Evolutionary conservation across 1,140 invertebrate genomes (phyloP).

Genomic region (Meloidogyne floridensis): DNA sequence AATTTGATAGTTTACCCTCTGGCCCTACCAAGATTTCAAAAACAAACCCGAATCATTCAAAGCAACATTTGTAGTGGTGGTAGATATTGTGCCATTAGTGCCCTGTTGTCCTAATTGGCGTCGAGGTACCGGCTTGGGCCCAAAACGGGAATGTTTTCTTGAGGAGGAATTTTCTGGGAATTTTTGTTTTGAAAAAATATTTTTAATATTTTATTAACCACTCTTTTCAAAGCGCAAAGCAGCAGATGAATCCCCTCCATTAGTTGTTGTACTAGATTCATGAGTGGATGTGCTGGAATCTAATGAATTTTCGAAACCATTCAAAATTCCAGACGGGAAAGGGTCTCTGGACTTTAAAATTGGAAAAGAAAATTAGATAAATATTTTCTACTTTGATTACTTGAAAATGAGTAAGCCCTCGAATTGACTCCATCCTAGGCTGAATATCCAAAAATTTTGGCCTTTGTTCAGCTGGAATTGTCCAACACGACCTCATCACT

Average conservation of each 20-base stretch:
- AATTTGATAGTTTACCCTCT: not conserved
- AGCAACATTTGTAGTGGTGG: not conserved
- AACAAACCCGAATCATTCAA: not conserved
- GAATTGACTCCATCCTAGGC: constrained; percentile 37
- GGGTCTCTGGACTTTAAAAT: constrained; percentile 33
- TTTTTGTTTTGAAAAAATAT: not conserved
- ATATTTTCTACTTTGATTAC: constrained; percentile 17
- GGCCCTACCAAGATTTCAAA: not conserved
- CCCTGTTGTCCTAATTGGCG: not conserved
- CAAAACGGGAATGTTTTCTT: not conserved
- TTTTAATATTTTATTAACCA: not conserved
- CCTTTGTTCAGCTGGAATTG: constrained; percentile 35
- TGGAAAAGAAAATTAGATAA: not conserved
- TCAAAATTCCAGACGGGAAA: constrained; percentile 24
- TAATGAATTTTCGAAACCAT: constrained; percentile 25
- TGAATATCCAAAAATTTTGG: constrained; percentile 44
- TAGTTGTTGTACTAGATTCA: constrained; percentile 21
- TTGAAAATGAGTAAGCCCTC: constrained; percentile 40
- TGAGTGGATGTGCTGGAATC: constrained; percentile 18
- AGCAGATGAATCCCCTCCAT: not conserved
- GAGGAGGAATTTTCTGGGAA: not conserved
- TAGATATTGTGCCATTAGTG: not conserved
- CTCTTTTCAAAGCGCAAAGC: not conserved
- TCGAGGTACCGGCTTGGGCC: not conserved
- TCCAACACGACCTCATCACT: constrained; percentile 41